Evolutionary conservation across 2,113 vertebrate genomes (phyloP).

Genomic region (Columba janthina): DNA sequence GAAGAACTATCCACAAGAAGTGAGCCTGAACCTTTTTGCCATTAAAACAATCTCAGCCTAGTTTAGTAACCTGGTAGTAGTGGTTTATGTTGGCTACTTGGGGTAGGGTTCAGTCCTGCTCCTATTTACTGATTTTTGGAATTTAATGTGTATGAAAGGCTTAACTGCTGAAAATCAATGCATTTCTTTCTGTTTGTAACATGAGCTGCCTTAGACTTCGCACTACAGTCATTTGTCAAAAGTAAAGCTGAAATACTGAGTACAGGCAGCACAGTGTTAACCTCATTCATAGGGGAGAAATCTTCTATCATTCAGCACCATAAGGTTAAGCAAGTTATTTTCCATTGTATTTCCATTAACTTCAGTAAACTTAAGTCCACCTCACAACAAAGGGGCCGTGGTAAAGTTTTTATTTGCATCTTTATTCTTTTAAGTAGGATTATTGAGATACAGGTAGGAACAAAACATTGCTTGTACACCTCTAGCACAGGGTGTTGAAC

Average conservation of each 20-base stretch:
- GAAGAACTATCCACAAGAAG: background rate
- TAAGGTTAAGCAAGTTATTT: background rate
- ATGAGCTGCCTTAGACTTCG: background rate
- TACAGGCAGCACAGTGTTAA: accelerated
- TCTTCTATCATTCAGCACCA: background rate
- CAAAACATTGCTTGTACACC: background rate
- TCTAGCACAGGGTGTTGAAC: background rate
- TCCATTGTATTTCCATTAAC: background rate
- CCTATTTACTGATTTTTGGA: background rate
- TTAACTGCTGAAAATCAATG: background rate
- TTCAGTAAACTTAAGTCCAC: background rate
- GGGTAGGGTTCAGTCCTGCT: background rate
- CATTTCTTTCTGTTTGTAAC: background rate
- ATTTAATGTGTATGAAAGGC: background rate
- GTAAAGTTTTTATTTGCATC: background rate
- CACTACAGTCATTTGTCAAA: background rate
- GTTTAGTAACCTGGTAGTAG: background rate
- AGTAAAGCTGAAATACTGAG: background rate
- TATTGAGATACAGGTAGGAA: background rate
- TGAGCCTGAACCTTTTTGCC: background rate
- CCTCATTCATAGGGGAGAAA: background rate
- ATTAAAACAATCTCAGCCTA: background rate
- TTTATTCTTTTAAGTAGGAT: background rate
- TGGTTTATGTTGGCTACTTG: background rate
- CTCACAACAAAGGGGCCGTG: background rate